phyloP scores from a whole-genome alignment of 2,888 invertebrate genomes.

The Nemotelus nigrinus region DNA sequence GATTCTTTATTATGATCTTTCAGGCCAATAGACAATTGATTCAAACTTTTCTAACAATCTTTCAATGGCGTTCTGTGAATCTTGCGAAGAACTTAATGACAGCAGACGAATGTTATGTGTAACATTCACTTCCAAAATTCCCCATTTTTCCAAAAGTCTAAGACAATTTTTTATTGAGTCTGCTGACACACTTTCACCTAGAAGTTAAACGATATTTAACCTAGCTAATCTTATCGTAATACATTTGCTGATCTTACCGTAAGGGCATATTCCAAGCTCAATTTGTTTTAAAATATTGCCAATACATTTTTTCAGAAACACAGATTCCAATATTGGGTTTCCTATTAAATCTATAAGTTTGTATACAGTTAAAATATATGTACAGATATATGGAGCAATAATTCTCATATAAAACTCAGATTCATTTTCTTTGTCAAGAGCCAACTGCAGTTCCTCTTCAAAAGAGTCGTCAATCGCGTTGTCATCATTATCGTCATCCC shows the following conservation, averaged over 20 bases:
- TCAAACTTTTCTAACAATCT: conserved; percentile 61
- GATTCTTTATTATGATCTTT: not conserved
- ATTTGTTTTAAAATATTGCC: conserved; percentile 73
- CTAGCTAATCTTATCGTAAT: not conserved
- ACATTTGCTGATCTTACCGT: conserved; percentile 67
- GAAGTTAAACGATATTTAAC: not conserved
- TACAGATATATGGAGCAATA: conserved; percentile 77
- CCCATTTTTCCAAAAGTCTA: conserved; percentile 83
- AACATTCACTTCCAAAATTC: conserved; percentile 73
- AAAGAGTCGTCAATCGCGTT: conserved; percentile 46
- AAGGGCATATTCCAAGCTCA: conserved; percentile 69
- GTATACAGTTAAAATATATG: conserved; percentile 75
- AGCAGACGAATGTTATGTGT: conserved; percentile 64
- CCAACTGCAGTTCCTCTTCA: conserved; percentile 56
- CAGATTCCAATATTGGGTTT: conserved; percentile 71
- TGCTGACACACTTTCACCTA: conserved; percentile 88
- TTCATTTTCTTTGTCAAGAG: conserved; percentile 60
- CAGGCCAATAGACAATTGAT: conserved; percentile 44
- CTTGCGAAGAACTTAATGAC: conserved; percentile 64
- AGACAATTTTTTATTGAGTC: conserved; percentile 88
- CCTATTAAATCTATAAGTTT: conserved; percentile 69
- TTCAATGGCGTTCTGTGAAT: conserved; percentile 62
- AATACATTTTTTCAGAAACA: conserved; percentile 74
- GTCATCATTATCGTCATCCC: conserved; percentile 53
- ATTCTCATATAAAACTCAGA: conserved; percentile 70